A percentile compares a stretch with the other conserved stretches of the same genome.
Evolutionary conservation across 2,888 invertebrate species (phyloP).

Genomic region (Nematopogon swammerdamellus): DNA sequence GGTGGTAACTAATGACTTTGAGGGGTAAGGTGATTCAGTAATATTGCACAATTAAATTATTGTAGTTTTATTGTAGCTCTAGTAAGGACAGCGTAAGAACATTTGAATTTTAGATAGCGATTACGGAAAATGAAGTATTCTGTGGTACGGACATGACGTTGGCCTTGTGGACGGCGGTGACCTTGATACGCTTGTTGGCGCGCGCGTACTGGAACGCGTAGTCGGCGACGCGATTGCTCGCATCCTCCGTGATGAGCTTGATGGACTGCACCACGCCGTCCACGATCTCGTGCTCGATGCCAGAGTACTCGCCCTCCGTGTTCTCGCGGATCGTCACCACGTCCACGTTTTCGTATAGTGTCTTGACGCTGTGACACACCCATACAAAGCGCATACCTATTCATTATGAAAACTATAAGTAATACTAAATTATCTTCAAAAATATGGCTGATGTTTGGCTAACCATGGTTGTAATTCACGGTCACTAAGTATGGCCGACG

Average conservation of each 20-base stretch:
- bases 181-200: constrained; percentile 74
- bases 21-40: too few species aligned
- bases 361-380: too few species aligned
- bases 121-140: too few species aligned
- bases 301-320: constrained; percentile 94
- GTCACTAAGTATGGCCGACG: too few species aligned
- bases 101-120: too few species aligned
- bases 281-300: constrained; percentile 93
- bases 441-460: neutral
- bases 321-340: constrained; percentile 94
- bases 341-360: constrained; percentile 87
- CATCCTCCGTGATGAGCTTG: constrained; percentile 90
- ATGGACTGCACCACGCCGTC: constrained; percentile 94
- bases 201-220: constrained; percentile 90
- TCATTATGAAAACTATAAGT: constrained; percentile 40
- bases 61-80: too few species aligned
- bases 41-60: too few species aligned
- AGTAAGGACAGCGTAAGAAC: too few species aligned
- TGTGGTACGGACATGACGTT: too few species aligned
- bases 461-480: neutral
- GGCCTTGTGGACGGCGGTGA: constrained; percentile 93
- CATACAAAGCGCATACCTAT: too few species aligned
- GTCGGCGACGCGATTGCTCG: constrained; percentile 85
- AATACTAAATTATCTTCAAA: too few species aligned
- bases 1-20: too few species aligned